Conservation (phyloP, 2,113 vertebrate species). For the Pithys albifrons region DNA sequence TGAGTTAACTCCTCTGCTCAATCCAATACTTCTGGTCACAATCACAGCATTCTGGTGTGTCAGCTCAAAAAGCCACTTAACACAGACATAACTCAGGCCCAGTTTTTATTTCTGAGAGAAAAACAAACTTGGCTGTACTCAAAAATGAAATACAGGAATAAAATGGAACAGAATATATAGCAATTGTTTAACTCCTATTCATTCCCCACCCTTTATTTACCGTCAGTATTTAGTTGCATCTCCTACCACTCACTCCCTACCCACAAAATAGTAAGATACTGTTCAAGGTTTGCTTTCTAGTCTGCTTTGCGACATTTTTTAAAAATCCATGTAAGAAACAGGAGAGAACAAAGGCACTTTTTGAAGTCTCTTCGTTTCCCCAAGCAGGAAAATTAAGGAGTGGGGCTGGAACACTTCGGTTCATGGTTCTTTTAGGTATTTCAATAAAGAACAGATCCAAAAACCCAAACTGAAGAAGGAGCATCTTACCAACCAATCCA, state of each 20-base stretch:
- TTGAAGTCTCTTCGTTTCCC: background rate
- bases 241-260: background rate
- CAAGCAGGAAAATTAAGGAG: background rate
- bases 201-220: background rate
- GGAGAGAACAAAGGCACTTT: background rate
- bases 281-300: background rate
- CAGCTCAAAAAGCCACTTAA: background rate
- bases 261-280: background rate
- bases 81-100: background rate
- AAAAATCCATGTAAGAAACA: background rate
- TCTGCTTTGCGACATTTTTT: background rate
- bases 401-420: background rate
- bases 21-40: background rate
- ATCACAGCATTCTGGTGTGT: background rate
- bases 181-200: background rate
- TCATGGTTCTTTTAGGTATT: background rate
- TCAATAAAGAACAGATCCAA: background rate
- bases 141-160: background rate
- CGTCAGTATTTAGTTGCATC: background rate
- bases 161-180: background rate
- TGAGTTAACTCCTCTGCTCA: background rate
- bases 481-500: background rate
- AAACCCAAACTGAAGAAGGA: background rate
- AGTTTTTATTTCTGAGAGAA: background rate
- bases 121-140: background rate